Evolutionary conservation across 2,888 invertebrate species (phyloP).

Genomic region (Acanthopleura granulata): DNA sequence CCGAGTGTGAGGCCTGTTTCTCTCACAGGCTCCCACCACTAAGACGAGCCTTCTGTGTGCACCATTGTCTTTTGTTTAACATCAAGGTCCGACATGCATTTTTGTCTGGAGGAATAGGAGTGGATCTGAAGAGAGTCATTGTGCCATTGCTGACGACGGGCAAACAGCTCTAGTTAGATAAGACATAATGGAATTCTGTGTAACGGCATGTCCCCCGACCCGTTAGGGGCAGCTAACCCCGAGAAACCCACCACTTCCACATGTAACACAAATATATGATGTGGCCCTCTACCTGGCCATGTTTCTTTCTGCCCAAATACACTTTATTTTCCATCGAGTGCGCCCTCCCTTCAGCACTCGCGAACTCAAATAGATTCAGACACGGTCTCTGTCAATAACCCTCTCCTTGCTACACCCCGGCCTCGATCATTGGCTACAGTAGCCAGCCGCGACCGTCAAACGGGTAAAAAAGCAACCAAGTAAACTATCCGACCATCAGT

Average conservation of each 20-base stretch:
- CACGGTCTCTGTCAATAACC: slow-evolving; percentile 11
- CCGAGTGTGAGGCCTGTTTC: no score
- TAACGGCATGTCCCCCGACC: not conserved
- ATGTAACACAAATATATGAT: slow-evolving; percentile 20
- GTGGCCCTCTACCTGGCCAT: slow-evolving; percentile 14
- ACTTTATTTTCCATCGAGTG: slow-evolving; percentile 13
- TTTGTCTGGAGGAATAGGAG: not conserved
- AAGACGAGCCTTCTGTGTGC: not conserved
- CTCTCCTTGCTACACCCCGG: not conserved
- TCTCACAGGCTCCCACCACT: not conserved
- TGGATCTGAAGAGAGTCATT: not conserved
- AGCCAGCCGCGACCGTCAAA: no score
- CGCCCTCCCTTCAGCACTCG: slow-evolving; percentile 7
- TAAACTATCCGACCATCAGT: no score
- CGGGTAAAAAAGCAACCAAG: no score
- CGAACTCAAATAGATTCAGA: slow-evolving; percentile 1
- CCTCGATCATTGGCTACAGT: no score
- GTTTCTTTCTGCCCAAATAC: slow-evolving; percentile 17
- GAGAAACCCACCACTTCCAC: not conserved
- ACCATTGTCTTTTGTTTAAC: slow-evolving; percentile 11
- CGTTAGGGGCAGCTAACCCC: not conserved
- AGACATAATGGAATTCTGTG: slow-evolving; percentile 13
- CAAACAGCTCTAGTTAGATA: slow-evolving; percentile 16
- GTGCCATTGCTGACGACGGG: not conserved
- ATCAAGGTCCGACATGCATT: slow-evolving; percentile 19